Evolutionary conservation across 2,888 invertebrate species (phyloP), one percentile per base, ranked within the genome.

Genomic region (Scaptomyza flava): DNA sequence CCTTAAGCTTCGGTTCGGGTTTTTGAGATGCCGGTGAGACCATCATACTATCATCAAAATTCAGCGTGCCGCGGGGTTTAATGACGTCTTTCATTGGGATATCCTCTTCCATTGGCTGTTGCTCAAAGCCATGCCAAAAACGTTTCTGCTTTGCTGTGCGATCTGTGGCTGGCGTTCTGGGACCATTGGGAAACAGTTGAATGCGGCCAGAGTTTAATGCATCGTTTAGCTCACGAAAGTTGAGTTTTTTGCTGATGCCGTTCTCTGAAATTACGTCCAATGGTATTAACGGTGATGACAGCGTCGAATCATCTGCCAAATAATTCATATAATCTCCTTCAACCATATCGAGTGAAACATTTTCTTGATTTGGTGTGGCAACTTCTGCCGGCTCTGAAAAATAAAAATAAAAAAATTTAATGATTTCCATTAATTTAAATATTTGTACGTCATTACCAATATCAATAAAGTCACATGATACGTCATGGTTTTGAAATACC

Each of bases 151-250:
- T 68, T 0, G 31, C 11, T 14, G 58, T 78, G 11, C 60, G 61
- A 56, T 79, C 75, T 6, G 69, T 75, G 0, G 41, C 68, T 8
- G 84, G 84, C 0, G 75, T 83, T 57, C 63, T 79, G 2, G 84
- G 84, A 0, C 77, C 79, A 60, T 87, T 77, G 4, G 79, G 69
- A 72, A 82, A 89, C 0, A 89, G 56, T 43, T 80, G 72, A 17
- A 90, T 75, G 33, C 81, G 82, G 4, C 90, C 90, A 14, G 78
- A 57, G 46, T 89, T 89, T 27, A 90, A 64, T 2, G 77, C 90
- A 7, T 89, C 89, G 50, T 87, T 90, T 1, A 90, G 56, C 38
- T 90, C 77, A 0, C 79, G 82, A 33, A 87, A 72, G 27, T 82
- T 90, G 0, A 79, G 64, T 20, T 77, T 79, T 14, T 69, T 80